Evolutionary conservation across 2,888 invertebrate genomes (phyloP).

Genomic region (Scelioninae gen. 2): DNA sequence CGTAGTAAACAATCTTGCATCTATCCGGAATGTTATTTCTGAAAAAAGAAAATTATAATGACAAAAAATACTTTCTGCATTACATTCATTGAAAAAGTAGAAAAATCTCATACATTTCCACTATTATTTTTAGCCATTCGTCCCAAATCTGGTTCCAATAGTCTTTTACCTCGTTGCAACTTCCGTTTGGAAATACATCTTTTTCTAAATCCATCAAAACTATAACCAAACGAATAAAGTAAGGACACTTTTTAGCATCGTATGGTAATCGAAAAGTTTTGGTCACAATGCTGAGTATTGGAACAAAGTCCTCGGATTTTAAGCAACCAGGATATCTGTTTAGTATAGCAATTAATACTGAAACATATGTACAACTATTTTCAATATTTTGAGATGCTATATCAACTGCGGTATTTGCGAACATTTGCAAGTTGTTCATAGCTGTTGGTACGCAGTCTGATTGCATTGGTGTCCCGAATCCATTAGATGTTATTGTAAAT

Average conservation of each 20-base stretch:
- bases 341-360: slow-evolving; percentile 72
- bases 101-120: slow-evolving; percentile 33
- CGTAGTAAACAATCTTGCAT: slow-evolving; percentile 66
- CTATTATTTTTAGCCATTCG: slow-evolving; percentile 41
- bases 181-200: slow-evolving; percentile 23
- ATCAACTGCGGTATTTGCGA: slow-evolving; percentile 22
- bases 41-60: slow-evolving; percentile 1
- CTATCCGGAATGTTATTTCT: slow-evolving; percentile 40
- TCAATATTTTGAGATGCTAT: slow-evolving; percentile 61
- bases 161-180: slow-evolving; percentile 20
- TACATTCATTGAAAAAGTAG: neutral
- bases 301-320: slow-evolving; percentile 33
- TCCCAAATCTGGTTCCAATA: slow-evolving; percentile 56
- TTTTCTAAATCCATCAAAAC: slow-evolving; percentile 46
- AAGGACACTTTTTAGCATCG: slow-evolving; percentile 11
- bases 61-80: too few relatives aligned
- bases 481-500: slow-evolving; percentile 48
- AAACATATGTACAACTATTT: slow-evolving; percentile 75
- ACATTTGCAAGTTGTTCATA: slow-evolving; percentile 47
- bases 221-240: slow-evolving; percentile 24
- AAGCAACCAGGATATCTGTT: slow-evolving; percentile 73
- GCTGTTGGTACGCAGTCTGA: slow-evolving; percentile 41
- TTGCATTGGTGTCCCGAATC: slow-evolving; percentile 17
- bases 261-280: slow-evolving; percentile 12
- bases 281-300: slow-evolving; percentile 14